Evolutionary conservation across 2,113 vertebrate genomes (phyloP).

Genomic region (Semicossyphus pulcher): DNA sequence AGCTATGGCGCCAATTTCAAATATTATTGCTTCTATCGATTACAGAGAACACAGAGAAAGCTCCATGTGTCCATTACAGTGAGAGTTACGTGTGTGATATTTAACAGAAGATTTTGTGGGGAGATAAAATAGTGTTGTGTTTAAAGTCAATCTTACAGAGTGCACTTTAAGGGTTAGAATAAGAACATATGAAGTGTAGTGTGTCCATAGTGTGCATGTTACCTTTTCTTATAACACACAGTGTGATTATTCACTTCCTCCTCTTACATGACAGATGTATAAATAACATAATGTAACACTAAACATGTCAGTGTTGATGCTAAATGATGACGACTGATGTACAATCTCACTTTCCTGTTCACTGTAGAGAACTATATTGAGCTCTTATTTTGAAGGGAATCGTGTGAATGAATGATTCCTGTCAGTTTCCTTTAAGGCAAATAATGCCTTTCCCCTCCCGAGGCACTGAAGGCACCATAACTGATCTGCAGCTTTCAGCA

Average conservation of each 20-base stretch:
- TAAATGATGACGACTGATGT: slow-evolving; percentile 7
- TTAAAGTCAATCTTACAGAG: too few species aligned
- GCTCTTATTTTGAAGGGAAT: not conserved
- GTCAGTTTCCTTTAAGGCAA: slow-evolving; percentile 36
- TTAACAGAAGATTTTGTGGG: too few species aligned
- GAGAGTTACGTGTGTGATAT: too few species aligned
- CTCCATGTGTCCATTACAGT: too few species aligned
- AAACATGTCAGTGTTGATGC: not conserved
- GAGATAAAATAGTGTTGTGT: too few species aligned
- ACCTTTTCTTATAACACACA: not conserved
- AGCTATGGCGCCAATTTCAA: too few species aligned
- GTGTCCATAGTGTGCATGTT: not conserved
- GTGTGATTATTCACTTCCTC: not conserved
- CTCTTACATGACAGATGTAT: not conserved
- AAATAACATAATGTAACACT: not conserved
- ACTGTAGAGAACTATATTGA: not conserved
- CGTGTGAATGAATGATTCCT: slow-evolving; percentile 26
- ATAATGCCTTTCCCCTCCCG: slow-evolving; percentile 8
- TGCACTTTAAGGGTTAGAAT: too few species aligned
- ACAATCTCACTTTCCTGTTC: not conserved
- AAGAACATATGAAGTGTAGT: too few species aligned
- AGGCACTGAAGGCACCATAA: slow-evolving; percentile 1
- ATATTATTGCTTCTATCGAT: too few species aligned
- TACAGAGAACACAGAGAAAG: too few species aligned
- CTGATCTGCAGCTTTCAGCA: slow-evolving; percentile 32